Evolutionary conservation across 2,888 invertebrate species (phyloP).

Genomic region (Nomada goodeniana): DNA sequence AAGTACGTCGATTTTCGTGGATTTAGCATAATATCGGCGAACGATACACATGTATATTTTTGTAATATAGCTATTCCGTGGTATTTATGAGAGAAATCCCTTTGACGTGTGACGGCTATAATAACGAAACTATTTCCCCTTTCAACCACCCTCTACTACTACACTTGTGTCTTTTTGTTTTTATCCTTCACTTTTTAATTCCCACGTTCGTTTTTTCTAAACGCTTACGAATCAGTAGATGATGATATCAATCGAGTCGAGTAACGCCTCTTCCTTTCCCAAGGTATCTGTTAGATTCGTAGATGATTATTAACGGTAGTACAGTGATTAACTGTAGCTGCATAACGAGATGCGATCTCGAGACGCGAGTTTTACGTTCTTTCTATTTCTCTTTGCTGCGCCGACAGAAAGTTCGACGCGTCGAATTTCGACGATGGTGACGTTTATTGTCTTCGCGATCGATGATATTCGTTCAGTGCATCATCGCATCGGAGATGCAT

Average conservation of each 20-base stretch:
- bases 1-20: conserved; percentile 10
- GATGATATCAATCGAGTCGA: conserved; percentile 56
- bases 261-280: conserved; percentile 24
- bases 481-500: conserved; percentile 48
- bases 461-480: conserved; percentile 24
- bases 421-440: conserved; percentile 2
- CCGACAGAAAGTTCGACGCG: conserved; percentile 18
- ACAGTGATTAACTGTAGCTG: conserved; percentile 38
- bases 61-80: conserved; percentile 80
- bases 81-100: conserved; percentile 78
- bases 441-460: not conserved
- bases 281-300: conserved; percentile 45
- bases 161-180: conserved; percentile 1
- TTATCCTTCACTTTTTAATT: not conserved
- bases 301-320: conserved; percentile 37
- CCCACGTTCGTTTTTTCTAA: conserved; percentile 3
- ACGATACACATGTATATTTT: conserved; percentile 78
- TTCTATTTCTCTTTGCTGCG: conserved; percentile 10
- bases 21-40: conserved; percentile 38
- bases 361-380: conserved; percentile 28
- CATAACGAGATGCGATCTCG: conserved; percentile 44
- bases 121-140: conserved; percentile 19
- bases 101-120: conserved; percentile 49
- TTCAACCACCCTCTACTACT: not conserved
- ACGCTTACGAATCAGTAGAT: conserved; percentile 50